These are phyloP conservation scores for Drosophila mercatorum DNA, from an alignment of 2,888 invertebrate genomes.

Conservation along the genomic window DNA sequence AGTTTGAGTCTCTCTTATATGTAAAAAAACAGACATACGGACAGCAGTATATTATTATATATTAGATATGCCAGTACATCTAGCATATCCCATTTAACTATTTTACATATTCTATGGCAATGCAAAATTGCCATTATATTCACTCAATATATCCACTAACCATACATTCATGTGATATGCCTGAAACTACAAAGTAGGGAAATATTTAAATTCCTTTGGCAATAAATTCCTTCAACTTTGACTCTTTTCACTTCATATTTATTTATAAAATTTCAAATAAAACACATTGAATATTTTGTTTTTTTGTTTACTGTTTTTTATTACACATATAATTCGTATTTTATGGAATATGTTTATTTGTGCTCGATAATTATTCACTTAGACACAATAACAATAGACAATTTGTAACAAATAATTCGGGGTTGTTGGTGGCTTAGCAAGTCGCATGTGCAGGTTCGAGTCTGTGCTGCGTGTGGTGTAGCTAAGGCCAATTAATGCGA, in stretches of 20 bases:
- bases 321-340: constrained; percentile 71
- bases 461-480: constrained; percentile 26
- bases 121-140: neutral
- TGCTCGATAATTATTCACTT: constrained; percentile 38
- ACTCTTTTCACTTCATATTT: neutral
- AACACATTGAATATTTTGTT: constrained; percentile 19
- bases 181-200: neutral
- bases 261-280: neutral
- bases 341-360: constrained; percentile 55
- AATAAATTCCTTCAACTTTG: neutral
- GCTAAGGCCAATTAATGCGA: constrained; percentile 30
- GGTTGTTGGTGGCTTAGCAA: constrained; percentile 17
- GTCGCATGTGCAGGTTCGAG: constrained; percentile 44
- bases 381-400: constrained; percentile 50
- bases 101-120: neutral
- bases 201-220: neutral
- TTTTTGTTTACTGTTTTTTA: constrained; percentile 55
- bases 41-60: too few species aligned
- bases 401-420: constrained; percentile 49
- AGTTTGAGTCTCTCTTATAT: too few species aligned
- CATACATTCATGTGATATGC: neutral
- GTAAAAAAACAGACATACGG: too few species aligned
- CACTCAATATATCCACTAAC: too few species aligned
- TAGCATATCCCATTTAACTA: too few species aligned
- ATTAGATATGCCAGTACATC: too few species aligned